Evolutionary conservation across 2,113 vertebrate genomes (phyloP), one percentile per base, ranked within the genome.

Genomic region (Pedetes capensis): DNA sequence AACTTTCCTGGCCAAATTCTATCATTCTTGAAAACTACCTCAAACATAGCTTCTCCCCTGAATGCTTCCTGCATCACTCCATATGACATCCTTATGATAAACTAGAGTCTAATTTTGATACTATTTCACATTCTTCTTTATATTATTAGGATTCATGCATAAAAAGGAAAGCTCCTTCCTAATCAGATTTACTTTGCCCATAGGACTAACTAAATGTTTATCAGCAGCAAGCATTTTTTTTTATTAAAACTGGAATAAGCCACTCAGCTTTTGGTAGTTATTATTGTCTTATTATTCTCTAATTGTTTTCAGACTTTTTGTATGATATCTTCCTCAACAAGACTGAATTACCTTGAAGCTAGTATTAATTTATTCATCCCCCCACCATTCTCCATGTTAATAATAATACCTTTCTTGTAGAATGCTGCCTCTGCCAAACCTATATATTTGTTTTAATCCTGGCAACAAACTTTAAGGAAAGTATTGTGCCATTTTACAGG

Each of bases 281-380:
- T 78, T 95, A 64, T 59, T 92, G 27, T 88, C 42, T 89, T 83
- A 47, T 64, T 93, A 82, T 83, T 93, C 39, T 95, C 64, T 89
- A 79, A 78, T 76, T 92, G 34, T 90, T 90, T 82, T 87, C 53
- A 86, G n/a, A 74, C 32, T 63, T 10, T 81, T 80, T 94, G 71
- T 72, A 71, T 39, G 76, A 61, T 49, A 68, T 83, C 49, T 57
- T 94, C 23, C 69, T 87, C 10, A 89, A 39, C 20, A 89, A 76
- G 34, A 81, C n/a, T 89, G 72, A 72, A 75, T 95, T 89, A 72
- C 76, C 34, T 76, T 94, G 8, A 80, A 87, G 23, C 57, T 37
- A 66, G 16, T 76, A 61, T 69, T 87, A 79, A 93, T 44, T 59
- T 49, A 44, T 94, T 29, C 49, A 88, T 94, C 76, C 44, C n/a